Conservation (phyloP, 1,140 invertebrate species). For the Pygmarrhopalites habei region DNA sequence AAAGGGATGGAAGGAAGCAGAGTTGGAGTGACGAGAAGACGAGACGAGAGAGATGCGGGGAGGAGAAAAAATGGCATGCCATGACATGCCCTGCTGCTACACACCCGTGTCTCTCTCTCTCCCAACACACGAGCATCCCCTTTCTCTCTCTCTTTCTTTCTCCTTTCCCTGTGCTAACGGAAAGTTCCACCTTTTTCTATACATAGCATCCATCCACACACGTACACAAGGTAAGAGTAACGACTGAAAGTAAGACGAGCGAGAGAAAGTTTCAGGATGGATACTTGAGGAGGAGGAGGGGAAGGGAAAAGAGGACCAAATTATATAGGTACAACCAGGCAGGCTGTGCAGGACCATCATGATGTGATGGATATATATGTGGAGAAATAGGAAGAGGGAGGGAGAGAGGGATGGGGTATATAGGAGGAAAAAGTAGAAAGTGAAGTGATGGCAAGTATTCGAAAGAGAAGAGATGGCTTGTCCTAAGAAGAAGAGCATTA, state of each 20-base stretch:
- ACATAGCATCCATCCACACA: too few species aligned
- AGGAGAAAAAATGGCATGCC: slow-evolving; percentile 17
- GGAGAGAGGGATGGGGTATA: not conserved
- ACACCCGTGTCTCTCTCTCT: not conserved
- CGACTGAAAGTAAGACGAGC: slow-evolving; percentile 5
- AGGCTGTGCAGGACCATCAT: too few species aligned
- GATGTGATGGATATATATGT: too few species aligned
- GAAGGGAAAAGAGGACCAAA: too few species aligned
- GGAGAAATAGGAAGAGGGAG: not conserved
- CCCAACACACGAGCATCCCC: too few species aligned
- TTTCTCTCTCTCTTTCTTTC: too few species aligned
- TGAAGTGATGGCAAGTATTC: slow-evolving; percentile 25
- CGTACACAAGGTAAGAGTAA: slow-evolving; percentile 7
- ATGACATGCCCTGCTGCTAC: slow-evolving; percentile 8
- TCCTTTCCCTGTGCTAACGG: too few species aligned
- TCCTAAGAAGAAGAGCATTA: slow-evolving; percentile 37
- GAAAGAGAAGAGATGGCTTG: slow-evolving; percentile 28
- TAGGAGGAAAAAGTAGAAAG: slow-evolving; percentile 2
- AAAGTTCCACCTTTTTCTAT: too few species aligned
- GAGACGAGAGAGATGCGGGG: too few species aligned
- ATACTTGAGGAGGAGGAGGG: too few species aligned
- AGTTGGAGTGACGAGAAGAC: too few species aligned
- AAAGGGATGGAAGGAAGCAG: slow-evolving; percentile 12
- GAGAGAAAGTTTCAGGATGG: slow-evolving; percentile 10
- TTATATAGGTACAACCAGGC: too few species aligned